Evolutionary conservation across 1,140 invertebrate species (phyloP).

Genomic region (Aphelenchoides fujianensis): DNA sequence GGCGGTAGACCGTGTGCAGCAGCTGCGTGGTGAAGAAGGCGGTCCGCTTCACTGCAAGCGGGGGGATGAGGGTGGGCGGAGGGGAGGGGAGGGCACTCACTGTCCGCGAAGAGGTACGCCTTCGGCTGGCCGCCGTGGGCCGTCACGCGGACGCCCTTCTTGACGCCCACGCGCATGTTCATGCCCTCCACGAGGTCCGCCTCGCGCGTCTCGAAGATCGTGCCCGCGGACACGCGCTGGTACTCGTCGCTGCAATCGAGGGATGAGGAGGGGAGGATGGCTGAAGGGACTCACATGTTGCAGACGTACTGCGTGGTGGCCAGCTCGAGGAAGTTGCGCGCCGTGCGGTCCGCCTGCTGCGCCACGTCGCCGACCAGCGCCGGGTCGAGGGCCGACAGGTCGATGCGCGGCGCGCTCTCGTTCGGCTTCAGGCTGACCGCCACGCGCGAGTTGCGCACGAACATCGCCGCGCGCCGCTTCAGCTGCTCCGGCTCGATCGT

Average conservation of each 20-base stretch:
- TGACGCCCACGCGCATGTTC: background rate
- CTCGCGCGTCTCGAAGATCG: background rate
- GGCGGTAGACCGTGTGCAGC: background rate
- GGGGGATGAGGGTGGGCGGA: background rate
- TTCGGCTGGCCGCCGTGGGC: background rate
- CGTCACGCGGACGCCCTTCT: background rate
- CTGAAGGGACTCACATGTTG: background rate
- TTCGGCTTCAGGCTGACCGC: background rate
- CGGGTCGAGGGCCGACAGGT: background rate
- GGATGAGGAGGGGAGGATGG: background rate
- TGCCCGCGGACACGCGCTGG: background rate
- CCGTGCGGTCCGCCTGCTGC: background rate
- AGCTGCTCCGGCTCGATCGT: background rate
- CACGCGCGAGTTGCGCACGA: background rate
- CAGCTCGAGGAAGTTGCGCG: background rate
- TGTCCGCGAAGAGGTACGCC: background rate
- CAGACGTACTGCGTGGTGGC: background rate
- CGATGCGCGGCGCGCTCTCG: background rate
- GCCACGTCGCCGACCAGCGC: background rate
- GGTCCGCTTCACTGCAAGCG: background rate
- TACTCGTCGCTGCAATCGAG: background rate
- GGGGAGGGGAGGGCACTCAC: background rate
- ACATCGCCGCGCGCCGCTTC: background rate
- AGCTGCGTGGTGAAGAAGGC: background rate
- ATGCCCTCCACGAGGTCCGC: background rate